Conservation (phyloP, 2,797 vertebrate species). For the Cynopterus sphinx region DNA sequence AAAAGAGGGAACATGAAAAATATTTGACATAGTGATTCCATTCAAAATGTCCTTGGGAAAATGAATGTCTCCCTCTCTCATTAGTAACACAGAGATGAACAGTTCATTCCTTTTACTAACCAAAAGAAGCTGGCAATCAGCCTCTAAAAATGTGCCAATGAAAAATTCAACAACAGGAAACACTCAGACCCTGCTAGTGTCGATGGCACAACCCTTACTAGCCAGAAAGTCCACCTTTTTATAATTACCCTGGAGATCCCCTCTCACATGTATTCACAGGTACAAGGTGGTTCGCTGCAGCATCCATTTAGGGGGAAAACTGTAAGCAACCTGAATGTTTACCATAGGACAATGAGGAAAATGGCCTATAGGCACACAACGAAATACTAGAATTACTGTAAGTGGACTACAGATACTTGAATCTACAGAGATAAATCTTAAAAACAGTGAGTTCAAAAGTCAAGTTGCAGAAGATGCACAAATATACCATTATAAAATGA, state of each 20-base stretch:
- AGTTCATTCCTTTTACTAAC: neutral
- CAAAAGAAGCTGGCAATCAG: neutral
- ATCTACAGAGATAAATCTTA: neutral
- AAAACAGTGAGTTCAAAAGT: neutral
- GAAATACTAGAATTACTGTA: neutral
- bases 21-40: neutral
- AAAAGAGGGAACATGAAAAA: neutral
- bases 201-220: neutral
- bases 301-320: neutral
- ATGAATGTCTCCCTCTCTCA: neutral
- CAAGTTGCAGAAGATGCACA: neutral
- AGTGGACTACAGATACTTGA: neutral
- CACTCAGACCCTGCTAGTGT: neutral
- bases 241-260: neutral
- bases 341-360: neutral
- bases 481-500: neutral
- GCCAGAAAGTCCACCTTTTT: neutral
- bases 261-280: neutral
- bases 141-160: neutral
- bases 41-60: neutral
- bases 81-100: neutral
- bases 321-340: neutral
- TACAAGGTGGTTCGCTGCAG: neutral
- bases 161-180: conserved; percentile 11
- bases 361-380: neutral